These are phyloP conservation scores for Mamestra configurata DNA, from an alignment of 1,140 invertebrate species.

Conservation along the genomic window DNA sequence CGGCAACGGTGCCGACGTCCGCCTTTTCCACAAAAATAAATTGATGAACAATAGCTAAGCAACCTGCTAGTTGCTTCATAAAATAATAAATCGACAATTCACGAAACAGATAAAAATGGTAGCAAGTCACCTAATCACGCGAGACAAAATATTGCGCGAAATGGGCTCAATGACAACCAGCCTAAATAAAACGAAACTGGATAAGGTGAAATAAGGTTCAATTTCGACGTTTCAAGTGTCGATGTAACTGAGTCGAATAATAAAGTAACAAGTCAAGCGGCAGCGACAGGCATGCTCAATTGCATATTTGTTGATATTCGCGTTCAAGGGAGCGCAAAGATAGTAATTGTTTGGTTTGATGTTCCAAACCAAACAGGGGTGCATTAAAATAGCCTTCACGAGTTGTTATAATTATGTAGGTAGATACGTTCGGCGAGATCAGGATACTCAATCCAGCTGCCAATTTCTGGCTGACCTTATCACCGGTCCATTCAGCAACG, in stretches of 20 bases:
- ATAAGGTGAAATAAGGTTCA: conserved; percentile 2
- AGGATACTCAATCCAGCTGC: too few relatives aligned
- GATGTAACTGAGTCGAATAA: background rate
- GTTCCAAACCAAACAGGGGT: background rate
- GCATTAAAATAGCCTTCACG: background rate
- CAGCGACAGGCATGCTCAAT: background rate
- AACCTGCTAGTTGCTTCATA: too few relatives aligned
- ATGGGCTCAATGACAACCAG: background rate
- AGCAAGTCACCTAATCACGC: background rate
- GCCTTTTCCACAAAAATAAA: too few relatives aligned
- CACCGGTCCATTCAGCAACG: too few relatives aligned
- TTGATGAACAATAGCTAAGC: too few relatives aligned
- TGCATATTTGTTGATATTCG: conserved; percentile 17
- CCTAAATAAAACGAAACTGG: background rate
- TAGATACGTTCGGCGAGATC: too few relatives aligned
- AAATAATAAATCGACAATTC: too few relatives aligned
- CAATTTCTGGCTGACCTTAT: too few relatives aligned
- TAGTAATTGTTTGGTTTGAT: background rate
- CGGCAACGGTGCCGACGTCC: too few relatives aligned
- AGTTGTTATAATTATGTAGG: too few relatives aligned
- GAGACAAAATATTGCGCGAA: background rate
- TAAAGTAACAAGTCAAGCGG: background rate
- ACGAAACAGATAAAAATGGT: too few relatives aligned
- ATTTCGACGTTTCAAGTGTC: background rate
- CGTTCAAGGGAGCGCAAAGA: too few relatives aligned